Evolutionary conservation across 2,113 vertebrate genomes (phyloP).

Genomic region (Thamnophis sirtalis): DNA sequence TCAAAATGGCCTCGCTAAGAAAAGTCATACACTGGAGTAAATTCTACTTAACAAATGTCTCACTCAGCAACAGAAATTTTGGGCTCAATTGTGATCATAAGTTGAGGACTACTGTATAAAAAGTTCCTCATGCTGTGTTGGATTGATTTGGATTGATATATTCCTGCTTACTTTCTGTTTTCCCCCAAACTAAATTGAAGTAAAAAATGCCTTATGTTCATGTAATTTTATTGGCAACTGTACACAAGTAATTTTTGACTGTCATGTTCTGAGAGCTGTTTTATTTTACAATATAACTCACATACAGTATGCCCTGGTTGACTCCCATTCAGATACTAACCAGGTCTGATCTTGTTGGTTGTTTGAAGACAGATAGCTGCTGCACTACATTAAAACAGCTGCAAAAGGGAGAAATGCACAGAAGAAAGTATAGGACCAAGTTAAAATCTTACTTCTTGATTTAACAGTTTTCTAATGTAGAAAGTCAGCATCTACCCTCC

Average conservation of each 20-base stretch:
- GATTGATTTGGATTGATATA: background rate
- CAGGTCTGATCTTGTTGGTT: background rate
- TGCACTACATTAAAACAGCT: background rate
- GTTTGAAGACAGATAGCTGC: background rate
- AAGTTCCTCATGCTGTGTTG: background rate
- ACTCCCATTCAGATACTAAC: background rate
- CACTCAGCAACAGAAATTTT: too few relatives aligned
- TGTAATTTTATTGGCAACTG: background rate
- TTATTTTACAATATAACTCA: background rate
- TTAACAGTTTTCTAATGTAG: background rate
- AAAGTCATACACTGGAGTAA: too few relatives aligned
- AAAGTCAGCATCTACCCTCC: too few relatives aligned
- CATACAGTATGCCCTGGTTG: background rate
- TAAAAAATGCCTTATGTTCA: background rate
- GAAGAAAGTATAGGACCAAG: background rate
- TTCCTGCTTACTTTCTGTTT: background rate
- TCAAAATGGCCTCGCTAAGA: too few relatives aligned
- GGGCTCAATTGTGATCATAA: too few relatives aligned
- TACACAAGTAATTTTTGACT: background rate
- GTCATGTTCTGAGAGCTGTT: background rate
- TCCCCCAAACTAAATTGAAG: background rate
- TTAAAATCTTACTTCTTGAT: background rate
- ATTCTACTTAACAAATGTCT: too few relatives aligned
- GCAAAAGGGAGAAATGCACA: background rate
- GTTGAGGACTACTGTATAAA: background rate